Conservation (phyloP, 2,888 invertebrate species). For the Andrena bicolor region DNA sequence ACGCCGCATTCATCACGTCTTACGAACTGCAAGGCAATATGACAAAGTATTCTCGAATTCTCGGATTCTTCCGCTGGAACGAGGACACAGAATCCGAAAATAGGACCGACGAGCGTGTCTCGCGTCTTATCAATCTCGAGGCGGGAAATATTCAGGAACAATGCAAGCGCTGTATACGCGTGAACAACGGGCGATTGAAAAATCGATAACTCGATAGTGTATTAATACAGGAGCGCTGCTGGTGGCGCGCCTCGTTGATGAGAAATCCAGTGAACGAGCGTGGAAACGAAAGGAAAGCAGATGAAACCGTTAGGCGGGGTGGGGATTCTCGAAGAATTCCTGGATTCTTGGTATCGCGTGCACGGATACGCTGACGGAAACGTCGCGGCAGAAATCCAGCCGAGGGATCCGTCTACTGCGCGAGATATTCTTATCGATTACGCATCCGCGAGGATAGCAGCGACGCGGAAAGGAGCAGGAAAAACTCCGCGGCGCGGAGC, state of each 20-base stretch:
- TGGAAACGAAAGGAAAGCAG: not conserved
- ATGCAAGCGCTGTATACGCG: constrained; percentile 16
- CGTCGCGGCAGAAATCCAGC: constrained; percentile 19
- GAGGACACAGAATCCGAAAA: too few species aligned
- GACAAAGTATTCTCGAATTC: too few species aligned
- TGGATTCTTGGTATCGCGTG: not conserved
- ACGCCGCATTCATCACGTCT: too few species aligned
- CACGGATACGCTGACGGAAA: not conserved
- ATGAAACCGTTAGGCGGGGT: not conserved
- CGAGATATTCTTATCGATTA: constrained; percentile 40
- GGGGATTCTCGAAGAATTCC: not conserved
- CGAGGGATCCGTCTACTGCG: constrained; percentile 16
- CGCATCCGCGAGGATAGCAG: constrained; percentile 18
- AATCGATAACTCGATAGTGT: constrained; percentile 44
- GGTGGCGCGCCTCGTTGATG: not conserved
- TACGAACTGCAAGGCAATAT: too few species aligned
- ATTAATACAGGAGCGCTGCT: constrained; percentile 9
- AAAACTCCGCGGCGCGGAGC: constrained; percentile 14
- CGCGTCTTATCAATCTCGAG: constrained; percentile 31
- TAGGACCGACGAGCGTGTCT: not conserved
- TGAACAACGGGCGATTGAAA: constrained; percentile 29
- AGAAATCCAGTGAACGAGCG: not conserved
- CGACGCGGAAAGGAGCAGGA: constrained; percentile 22
- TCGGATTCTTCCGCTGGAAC: too few species aligned
- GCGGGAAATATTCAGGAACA: constrained; percentile 18